Evolutionary conservation across 2,888 invertebrate genomes (phyloP).

Genomic region (Dichetophora obliterata): DNA sequence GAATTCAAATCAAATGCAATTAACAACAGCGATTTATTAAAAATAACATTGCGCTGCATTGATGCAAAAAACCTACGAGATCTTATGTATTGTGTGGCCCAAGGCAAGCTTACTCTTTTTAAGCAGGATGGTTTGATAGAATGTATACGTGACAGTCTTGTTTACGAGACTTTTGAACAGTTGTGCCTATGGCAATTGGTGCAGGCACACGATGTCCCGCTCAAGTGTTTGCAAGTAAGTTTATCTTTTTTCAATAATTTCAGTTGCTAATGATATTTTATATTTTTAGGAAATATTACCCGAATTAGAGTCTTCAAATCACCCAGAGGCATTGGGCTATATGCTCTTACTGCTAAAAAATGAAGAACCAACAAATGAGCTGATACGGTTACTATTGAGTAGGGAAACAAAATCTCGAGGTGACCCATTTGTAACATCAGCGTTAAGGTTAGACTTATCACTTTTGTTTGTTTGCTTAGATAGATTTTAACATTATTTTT

Average conservation of each 20-base stretch:
- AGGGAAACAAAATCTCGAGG: conserved; percentile 78
- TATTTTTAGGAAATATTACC: conserved; percentile 72
- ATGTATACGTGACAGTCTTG: conserved; percentile 85
- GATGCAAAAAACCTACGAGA: conserved; percentile 93
- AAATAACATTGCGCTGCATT: conserved; percentile 89
- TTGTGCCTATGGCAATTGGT: conserved; percentile 97
- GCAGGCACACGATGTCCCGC: conserved; percentile 91
- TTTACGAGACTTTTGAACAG: conserved; percentile 98
- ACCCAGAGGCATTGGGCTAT: conserved; percentile 93
- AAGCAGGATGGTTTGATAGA: conserved; percentile 81
- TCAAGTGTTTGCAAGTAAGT: conserved; percentile 81
- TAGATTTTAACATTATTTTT: neutral
- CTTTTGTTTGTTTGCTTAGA: neutral
- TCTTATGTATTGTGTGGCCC: conserved; percentile 89
- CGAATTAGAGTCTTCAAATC: conserved; percentile 84
- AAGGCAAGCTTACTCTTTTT: conserved; percentile 88
- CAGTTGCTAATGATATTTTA: neutral
- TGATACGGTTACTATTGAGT: conserved; percentile 86
- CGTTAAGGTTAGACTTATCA: conserved; percentile 75
- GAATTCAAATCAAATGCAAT: conserved; percentile 89
- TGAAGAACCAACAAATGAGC: conserved; percentile 89
- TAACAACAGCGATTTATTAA: conserved; percentile 89
- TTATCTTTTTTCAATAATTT: neutral
- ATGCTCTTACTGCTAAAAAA: conserved; percentile 92
- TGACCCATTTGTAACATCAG: conserved; percentile 91